Percentiles rank a stretch among this genome's conserved stretches.
phyloP scores from a whole-genome alignment of 2,113 vertebrate genomes.

The Cyrtonyx montezumae region DNA sequence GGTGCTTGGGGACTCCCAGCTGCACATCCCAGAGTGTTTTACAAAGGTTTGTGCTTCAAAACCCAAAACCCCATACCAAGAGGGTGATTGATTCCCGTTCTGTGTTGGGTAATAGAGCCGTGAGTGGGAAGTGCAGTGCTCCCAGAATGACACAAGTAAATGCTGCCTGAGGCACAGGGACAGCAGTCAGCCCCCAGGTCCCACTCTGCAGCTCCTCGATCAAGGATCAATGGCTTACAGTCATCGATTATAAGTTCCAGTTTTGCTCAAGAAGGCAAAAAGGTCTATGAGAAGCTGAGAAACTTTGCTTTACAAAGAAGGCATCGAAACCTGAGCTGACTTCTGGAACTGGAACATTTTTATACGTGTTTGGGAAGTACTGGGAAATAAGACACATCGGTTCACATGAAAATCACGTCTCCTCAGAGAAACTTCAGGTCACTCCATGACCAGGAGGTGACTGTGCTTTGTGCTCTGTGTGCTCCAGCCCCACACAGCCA shows the following conservation, averaged over 20 bases:
- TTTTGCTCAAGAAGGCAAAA: not conserved
- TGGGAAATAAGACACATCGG: not conserved
- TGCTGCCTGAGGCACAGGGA: not conserved
- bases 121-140: accelerated
- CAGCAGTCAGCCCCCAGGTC: not conserved
- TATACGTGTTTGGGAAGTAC: not conserved
- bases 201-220: too few species aligned
- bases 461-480: slow-evolving; percentile 26
- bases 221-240: too few species aligned
- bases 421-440: slow-evolving; percentile 40
- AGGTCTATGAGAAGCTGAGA: not conserved
- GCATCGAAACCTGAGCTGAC: not conserved
- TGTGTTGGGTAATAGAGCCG: not conserved
- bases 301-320: not conserved
- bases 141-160: not conserved
- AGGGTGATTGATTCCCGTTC: not conserved
- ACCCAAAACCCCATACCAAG: not conserved
- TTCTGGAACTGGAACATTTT: not conserved
- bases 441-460: slow-evolving; percentile 17
- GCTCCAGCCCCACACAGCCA: not conserved
- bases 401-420: not conserved
- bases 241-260: too few species aligned
- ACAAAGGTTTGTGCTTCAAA: not conserved
- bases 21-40: not conserved
- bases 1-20: not conserved